Percentiles rank a stretch among this genome's conserved stretches.
phyloP scores from a whole-genome alignment of 2,113 vertebrate genomes.

The Gymnogyps californianus region DNA sequence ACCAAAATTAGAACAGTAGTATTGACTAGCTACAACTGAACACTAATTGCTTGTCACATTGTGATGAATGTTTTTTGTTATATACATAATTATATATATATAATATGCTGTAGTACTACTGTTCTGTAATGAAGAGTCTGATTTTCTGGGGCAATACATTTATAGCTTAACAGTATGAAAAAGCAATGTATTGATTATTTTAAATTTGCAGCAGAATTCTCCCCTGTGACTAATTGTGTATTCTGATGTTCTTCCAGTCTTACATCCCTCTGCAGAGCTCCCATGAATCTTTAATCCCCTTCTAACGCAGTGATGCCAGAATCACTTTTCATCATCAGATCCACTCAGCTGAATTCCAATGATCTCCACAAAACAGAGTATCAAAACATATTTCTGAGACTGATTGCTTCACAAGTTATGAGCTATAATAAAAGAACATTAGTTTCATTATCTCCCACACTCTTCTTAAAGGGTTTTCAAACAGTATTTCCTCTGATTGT shows the following conservation, averaged over 20 bases:
- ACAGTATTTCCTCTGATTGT: not conserved
- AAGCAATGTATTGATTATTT: constrained; percentile 59
- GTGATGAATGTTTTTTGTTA: not conserved
- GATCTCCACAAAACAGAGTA: not conserved
- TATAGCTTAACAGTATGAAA: constrained; percentile 50
- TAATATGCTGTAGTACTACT: not conserved
- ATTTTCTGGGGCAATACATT: constrained; percentile 49
- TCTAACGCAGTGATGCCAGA: constrained; percentile 50
- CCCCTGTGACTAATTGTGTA: constrained; percentile 61
- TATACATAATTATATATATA: not conserved
- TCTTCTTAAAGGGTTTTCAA: not conserved
- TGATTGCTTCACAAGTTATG: not conserved
- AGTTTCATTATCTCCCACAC: not conserved
- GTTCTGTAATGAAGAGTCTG: constrained; percentile 3
- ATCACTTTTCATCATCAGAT: constrained; percentile 58
- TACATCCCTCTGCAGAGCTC: not conserved
- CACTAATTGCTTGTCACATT: not conserved
- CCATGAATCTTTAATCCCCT: constrained; percentile 78
- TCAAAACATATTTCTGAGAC: not conserved
- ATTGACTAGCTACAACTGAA: not conserved
- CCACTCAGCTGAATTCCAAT: constrained; percentile 41
- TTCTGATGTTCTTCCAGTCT: constrained; percentile 46
- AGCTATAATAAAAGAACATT: not conserved
- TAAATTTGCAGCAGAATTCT: constrained; percentile 28
- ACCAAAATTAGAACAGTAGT: not conserved